phyloP scores from a whole-genome alignment of 2,113 vertebrate genomes.

The Megaceryle torquata region DNA sequence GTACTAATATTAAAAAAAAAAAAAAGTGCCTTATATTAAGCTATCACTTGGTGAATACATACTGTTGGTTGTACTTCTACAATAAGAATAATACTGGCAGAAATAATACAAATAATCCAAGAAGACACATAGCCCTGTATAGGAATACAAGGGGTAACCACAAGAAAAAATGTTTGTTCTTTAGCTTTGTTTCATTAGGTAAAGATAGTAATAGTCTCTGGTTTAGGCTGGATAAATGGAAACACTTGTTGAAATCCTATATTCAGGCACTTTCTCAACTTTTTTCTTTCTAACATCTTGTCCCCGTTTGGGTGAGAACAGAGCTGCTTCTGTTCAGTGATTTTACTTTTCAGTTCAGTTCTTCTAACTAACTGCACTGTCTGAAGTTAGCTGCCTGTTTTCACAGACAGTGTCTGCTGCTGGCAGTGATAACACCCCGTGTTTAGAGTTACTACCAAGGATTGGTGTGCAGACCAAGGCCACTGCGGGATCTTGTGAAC shows the following conservation, averaged over 20 bases:
- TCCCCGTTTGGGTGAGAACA: too few species aligned
- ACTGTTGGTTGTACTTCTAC: not conserved
- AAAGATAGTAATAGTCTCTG: not conserved
- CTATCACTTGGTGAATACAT: not conserved
- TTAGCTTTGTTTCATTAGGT: not conserved
- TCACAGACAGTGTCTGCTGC: too few species aligned
- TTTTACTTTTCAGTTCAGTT: too few species aligned
- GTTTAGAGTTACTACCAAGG: too few species aligned
- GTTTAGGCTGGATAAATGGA: not conserved
- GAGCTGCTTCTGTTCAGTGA: too few species aligned
- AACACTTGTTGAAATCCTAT: not conserved
- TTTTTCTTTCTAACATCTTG: not conserved
- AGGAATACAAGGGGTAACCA: not conserved
- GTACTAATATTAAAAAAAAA: not conserved
- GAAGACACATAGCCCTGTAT: not conserved
- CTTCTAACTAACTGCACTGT: too few species aligned
- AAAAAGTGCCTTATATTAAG: not conserved
- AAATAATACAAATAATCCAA: not conserved
- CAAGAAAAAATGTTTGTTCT: accelerated
- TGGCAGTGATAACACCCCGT: too few species aligned
- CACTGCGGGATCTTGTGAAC: too few species aligned
- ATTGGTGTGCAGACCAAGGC: too few species aligned
- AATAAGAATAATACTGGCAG: not conserved
- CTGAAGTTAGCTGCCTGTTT: too few species aligned
- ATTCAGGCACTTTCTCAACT: not conserved